A percentile compares a stretch with the other conserved stretches of the same genome.
These are phyloP conservation scores for Lampropteryx suffumata DNA, from an alignment of 2,888 invertebrate genomes.

Conservation along the genomic window DNA sequence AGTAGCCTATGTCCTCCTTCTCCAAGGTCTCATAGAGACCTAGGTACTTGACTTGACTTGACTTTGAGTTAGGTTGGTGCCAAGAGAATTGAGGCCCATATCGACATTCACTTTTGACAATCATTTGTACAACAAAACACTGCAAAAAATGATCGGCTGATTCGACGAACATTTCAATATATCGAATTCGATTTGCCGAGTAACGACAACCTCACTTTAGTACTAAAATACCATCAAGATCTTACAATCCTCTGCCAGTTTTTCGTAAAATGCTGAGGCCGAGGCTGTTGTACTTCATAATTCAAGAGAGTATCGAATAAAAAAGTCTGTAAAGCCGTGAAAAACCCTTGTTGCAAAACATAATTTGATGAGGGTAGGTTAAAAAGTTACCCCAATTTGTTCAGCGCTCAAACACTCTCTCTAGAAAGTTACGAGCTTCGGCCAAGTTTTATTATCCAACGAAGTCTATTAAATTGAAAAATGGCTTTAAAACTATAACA, in stretches of 20 bases:
- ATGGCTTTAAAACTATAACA: slow-evolving; percentile 21
- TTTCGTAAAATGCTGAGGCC: neutral
- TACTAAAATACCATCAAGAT: too few relatives aligned
- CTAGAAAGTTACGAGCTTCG: slow-evolving; percentile 41
- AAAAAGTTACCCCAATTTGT: slow-evolving; percentile 57
- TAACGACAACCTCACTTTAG: too few relatives aligned
- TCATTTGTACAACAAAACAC: too few relatives aligned
- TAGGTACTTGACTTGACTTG: too few relatives aligned
- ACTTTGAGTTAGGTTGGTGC: too few relatives aligned
- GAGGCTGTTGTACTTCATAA: slow-evolving; percentile 16
- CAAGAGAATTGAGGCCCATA: too few relatives aligned
- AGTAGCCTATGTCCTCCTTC: too few relatives aligned
- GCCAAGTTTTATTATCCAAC: slow-evolving; percentile 30
- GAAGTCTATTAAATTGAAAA: slow-evolving; percentile 30
- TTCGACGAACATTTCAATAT: too few relatives aligned
- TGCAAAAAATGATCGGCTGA: too few relatives aligned
- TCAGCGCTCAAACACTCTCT: slow-evolving; percentile 38
- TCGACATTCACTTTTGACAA: too few relatives aligned
- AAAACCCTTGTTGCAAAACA: slow-evolving; percentile 43
- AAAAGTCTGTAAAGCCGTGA: slow-evolving; percentile 39
- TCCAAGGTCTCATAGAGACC: too few relatives aligned
- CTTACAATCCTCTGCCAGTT: neutral
- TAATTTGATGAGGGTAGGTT: slow-evolving; percentile 55
- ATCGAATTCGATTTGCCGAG: too few relatives aligned
- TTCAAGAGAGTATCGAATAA: slow-evolving; percentile 38